Conservation (phyloP, 2,888 invertebrate genomes). For the Molorchus minor region DNA sequence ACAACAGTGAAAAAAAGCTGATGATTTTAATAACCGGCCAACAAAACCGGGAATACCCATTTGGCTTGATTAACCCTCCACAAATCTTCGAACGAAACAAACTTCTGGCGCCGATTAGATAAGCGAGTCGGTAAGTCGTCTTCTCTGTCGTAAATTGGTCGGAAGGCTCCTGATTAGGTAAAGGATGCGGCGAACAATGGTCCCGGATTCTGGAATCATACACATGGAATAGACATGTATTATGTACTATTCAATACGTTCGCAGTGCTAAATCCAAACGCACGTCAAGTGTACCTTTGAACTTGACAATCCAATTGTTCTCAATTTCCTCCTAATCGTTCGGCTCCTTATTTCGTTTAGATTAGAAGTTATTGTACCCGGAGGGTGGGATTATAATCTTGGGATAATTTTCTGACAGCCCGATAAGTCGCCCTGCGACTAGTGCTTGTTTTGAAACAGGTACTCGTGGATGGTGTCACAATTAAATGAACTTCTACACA, state of each 20-base stretch:
- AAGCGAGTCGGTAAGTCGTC: background rate
- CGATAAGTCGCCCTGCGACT: too few species aligned
- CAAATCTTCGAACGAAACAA: too few species aligned
- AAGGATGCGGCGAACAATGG: constrained; percentile 56
- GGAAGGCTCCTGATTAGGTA: constrained; percentile 55
- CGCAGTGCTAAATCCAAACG: constrained; percentile 56
- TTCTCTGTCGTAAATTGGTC: constrained; percentile 49
- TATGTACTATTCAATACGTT: constrained; percentile 57
- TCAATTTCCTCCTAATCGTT: constrained; percentile 52
- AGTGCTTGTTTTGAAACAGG: too few species aligned
- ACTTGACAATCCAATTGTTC: constrained; percentile 61
- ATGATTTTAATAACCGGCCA: too few species aligned
- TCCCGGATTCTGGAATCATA: constrained; percentile 60
- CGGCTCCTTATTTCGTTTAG: constrained; percentile 38
- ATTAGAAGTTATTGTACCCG: constrained; percentile 36
- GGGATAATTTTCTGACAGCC: too few species aligned
- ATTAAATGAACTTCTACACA: too few species aligned
- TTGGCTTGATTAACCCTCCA: too few species aligned
- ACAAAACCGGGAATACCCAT: too few species aligned
- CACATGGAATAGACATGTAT: constrained; percentile 60
- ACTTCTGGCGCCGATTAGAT: too few species aligned
- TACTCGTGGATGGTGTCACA: too few species aligned
- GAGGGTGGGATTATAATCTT: too few species aligned
- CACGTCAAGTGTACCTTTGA: constrained; percentile 59
- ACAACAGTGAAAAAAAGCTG: too few species aligned